phyloP scores from a whole-genome alignment of 2,888 invertebrate species.

The Heliconius erato region DNA sequence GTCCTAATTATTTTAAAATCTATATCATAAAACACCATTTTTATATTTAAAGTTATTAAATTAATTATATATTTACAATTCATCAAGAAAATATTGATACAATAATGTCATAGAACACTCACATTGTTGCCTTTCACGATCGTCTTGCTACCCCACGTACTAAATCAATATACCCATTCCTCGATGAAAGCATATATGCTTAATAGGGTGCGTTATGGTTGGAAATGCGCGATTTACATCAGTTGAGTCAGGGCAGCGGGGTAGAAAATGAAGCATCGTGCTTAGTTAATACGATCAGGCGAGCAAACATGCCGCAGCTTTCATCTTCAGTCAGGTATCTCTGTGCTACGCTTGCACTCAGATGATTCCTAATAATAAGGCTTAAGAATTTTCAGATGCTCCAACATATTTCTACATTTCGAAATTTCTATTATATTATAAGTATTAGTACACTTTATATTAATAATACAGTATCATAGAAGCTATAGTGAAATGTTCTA shows the following conservation, averaged over 20 bases:
- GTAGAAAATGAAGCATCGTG: constrained; percentile 82
- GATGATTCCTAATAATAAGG: constrained; percentile 46
- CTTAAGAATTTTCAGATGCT: constrained; percentile 34
- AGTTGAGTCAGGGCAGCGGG: constrained; percentile 77
- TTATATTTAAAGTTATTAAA: background rate
- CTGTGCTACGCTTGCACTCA: constrained; percentile 59
- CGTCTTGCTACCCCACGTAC: constrained; percentile 49
- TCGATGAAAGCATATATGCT: constrained; percentile 69
- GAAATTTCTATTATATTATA: background rate
- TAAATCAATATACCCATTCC: constrained; percentile 61
- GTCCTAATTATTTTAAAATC: background rate
- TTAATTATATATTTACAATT: background rate
- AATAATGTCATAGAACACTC: constrained; percentile 1
- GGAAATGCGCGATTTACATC: constrained; percentile 77
- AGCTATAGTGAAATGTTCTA: background rate
- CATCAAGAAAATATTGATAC: background rate
- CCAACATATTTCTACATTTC: background rate
- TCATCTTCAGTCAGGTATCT: constrained; percentile 83
- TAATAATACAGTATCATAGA: background rate
- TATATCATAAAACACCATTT: background rate
- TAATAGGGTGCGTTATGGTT: constrained; percentile 74
- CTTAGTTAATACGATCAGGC: constrained; percentile 84
- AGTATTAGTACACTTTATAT: background rate
- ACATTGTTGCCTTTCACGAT: constrained; percentile 1
- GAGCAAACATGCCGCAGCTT: constrained; percentile 82